A percentile compares a stretch with the other conserved stretches of the same genome.
phyloP scores from a whole-genome alignment of 2,113 vertebrate species.

The Callithrix jacchus region DNA sequence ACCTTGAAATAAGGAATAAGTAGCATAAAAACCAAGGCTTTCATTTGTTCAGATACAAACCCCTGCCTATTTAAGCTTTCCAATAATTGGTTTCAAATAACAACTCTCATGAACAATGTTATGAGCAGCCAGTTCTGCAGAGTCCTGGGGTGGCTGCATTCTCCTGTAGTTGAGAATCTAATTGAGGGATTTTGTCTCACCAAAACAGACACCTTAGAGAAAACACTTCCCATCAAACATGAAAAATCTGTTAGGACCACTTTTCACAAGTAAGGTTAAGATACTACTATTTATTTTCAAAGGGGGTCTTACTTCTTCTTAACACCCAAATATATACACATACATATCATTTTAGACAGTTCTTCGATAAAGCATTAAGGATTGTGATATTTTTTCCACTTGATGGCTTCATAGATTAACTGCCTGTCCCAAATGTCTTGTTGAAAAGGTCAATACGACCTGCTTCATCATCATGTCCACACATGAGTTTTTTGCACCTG shows the following conservation, averaged over 20 bases:
- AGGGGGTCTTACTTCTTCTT: constrained; percentile 22
- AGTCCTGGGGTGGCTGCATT: neutral
- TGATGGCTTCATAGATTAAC: constrained; percentile 73
- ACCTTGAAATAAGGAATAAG: neutral
- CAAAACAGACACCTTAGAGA: neutral
- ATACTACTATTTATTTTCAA: constrained; percentile 48
- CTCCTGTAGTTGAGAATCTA: neutral
- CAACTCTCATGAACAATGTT: neutral
- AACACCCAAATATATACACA: constrained; percentile 46
- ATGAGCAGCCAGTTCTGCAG: neutral
- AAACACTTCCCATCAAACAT: neutral
- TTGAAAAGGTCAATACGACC: constrained; percentile 75
- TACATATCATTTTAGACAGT: constrained; percentile 68
- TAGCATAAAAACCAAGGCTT: neutral
- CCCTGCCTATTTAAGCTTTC: neutral
- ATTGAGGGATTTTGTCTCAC: neutral
- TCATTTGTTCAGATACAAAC: neutral
- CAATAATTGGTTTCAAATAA: neutral
- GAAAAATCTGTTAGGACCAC: neutral
- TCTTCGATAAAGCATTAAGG: constrained; percentile 66
- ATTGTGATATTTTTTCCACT: constrained; percentile 57
- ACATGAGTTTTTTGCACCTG: constrained; percentile 7
- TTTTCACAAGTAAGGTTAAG: constrained; percentile 42
- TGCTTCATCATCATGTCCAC: constrained; percentile 45
- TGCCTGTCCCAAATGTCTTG: constrained; percentile 69